Evolutionary conservation across 92 coral and sea anemone species (phyloP), one percentile per base, ranked within the genome.

Genomic region (Muricea muricata): DNA sequence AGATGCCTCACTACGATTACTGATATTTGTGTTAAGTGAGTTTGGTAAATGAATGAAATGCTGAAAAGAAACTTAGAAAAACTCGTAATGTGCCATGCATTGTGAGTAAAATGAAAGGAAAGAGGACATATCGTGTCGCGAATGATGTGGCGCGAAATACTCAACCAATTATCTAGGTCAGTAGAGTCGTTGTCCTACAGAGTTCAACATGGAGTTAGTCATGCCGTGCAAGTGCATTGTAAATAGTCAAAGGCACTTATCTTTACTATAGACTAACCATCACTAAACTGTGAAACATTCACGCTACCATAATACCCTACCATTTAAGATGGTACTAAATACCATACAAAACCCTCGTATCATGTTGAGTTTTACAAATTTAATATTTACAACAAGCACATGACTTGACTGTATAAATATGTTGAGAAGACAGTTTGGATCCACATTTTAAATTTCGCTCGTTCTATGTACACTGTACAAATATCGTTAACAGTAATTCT

Each of bases 151-250:
- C 23, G 82, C 26, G 83, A 78, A 56, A 78, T 33, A 78, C 67
- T 55, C 71, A 55, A 39, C 48, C 83, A 78, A 78, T 78, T 78
- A 78, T 78, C 11, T 78, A 78, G 83, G 83, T 78, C 83, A 78
- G 70, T 58, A 17, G 55, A 37, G 83, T 32, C 54, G 83, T 55
- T 58, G 71, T 78, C 72, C 70, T 0, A 57, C 71, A 23, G 79
- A 41, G 79, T 39, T 11, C 20, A 52, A 46, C 79, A 21, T 37
- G 2, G 42, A 29, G 12, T 13, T 31, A 76, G 24, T 4, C 81
- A 76, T 55, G 81, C 83, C 20, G 83, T 12, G 70, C 18, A 39
- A 56, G 17, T 23, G 39, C 83, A 78, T 56, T 56, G 83, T 78
- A 58, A 33, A 78, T 24, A 56, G 58, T 78, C 69, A 39, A 57